Evolutionary conservation across 2,888 invertebrate genomes (phyloP), one percentile per base, ranked within the genome.

Genomic region (Ctenicera cuprea): DNA sequence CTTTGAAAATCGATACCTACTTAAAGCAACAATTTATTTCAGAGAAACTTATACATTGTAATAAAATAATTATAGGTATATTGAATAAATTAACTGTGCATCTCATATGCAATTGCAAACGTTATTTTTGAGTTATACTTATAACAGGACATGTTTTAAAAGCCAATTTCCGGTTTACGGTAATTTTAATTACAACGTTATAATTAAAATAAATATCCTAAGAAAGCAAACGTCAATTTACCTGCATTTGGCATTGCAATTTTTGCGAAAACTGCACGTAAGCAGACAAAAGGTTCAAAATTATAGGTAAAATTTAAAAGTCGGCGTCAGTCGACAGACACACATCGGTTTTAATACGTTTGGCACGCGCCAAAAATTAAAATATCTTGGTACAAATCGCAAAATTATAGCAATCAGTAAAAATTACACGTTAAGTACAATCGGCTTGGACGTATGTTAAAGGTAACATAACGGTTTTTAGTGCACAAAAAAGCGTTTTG

Each of bases 361-460:
- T 73, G 84, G 80, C 86, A 86, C 86, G 85, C 85, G 86, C 80
- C 84, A 81, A 82, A 84, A 86, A 85, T 86, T 86, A 85, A 85
- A 85, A 85, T 85, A 85, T 85, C 85, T 82, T 80, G 76, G 79
- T 80, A 81, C 81, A 81, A 84, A 86, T 85, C 85, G 79, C 77
- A 59, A 85, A 85, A 86, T 86, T 86, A 86, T 82, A 86, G 85
- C 85, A 85, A 86, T 86, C 83, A 79, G 75, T 62, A 81, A 78
- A 84, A 84, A 85, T 85, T 85, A 85, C 83, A 85, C 83, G 85
- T 83, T 85, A 63, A 73, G 71, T 43, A 64, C 69, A 80, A 76
- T 76, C 70, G 67, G 45, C 11, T 1, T 26, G 76, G 78, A 65
- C 73, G 73, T 77, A 77, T 75, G 80, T 79, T 80, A 80, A 81